Percentiles rank a stretch among this genome's conserved stretches.
Evolutionary conservation across 2,888 invertebrate species (phyloP).

Genomic region (Disparrhopalites patrizii): DNA sequence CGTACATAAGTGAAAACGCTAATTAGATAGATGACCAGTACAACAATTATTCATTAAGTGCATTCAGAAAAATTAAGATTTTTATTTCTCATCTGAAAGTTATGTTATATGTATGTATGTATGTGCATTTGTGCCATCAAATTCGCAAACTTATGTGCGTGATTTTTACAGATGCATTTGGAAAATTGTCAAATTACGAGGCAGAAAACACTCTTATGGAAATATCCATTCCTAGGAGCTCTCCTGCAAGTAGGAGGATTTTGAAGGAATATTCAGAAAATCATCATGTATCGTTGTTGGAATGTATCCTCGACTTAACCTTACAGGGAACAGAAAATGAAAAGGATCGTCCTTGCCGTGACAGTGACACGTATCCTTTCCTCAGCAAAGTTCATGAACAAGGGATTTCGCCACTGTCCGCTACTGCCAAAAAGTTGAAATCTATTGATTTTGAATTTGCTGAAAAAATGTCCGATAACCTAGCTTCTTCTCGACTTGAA

Average conservation of each 20-base stretch:
- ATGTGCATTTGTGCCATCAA: too few species aligned
- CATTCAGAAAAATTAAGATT: too few species aligned
- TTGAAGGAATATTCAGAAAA: conserved; percentile 39
- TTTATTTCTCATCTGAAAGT: too few species aligned
- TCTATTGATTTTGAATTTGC: not conserved
- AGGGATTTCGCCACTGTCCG: not conserved
- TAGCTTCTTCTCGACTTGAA: not conserved
- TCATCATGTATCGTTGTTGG: conserved; percentile 37
- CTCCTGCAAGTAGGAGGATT: conserved; percentile 29
- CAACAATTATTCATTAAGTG: too few species aligned
- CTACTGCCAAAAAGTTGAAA: not conserved
- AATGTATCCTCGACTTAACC: conserved; percentile 30
- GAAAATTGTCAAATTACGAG: conserved; percentile 34
- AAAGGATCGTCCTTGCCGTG: not conserved
- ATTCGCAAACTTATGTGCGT: too few species aligned
- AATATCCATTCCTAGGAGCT: conserved; percentile 30
- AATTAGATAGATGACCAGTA: too few species aligned
- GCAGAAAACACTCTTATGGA: conserved; percentile 38
- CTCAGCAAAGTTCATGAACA: too few species aligned
- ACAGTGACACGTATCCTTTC: not conserved
- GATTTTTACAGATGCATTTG: conserved; percentile 37
- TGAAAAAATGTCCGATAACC: not conserved
- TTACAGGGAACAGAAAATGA: not conserved
- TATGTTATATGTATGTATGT: too few species aligned
- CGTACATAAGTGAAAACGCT: too few species aligned